Percentiles rank a stretch among this genome's conserved stretches.
Conservation (phyloP, 2,113 vertebrate species). For the Microtus richardsoni region DNA sequence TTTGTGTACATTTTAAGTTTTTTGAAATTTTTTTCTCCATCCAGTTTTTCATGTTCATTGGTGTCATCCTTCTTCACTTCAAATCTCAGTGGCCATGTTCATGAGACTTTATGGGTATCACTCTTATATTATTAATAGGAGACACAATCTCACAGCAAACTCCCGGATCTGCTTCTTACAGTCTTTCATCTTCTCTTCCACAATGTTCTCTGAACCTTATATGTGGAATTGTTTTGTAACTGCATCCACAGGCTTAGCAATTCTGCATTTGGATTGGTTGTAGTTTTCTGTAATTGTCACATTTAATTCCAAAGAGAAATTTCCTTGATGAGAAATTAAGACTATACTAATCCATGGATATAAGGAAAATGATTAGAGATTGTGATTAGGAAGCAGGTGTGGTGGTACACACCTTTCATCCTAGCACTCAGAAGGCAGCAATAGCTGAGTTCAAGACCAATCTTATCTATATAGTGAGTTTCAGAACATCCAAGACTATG, state of each 20-base stretch:
- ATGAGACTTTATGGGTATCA: neutral
- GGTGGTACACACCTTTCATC: neutral
- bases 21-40: neutral
- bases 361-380: neutral
- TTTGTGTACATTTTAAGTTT: neutral
- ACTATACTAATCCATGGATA: neutral
- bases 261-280: neutral
- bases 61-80: neutral
- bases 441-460: neutral
- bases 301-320: neutral
- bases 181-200: neutral
- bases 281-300: neutral
- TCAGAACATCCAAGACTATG: neutral
- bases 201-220: neutral
- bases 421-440: neutral
- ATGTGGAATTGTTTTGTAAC: neutral
- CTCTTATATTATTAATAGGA: neutral
- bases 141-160: neutral
- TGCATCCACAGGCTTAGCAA: neutral
- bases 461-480: neutral
- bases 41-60: neutral
- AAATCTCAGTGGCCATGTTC: neutral
- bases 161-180: neutral
- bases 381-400: neutral
- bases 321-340: neutral